These are phyloP conservation scores for Hormiphora californensis DNA, from an alignment of 37 sponge, comb jelly and placozoan genomes.

Conservation along the genomic window DNA sequence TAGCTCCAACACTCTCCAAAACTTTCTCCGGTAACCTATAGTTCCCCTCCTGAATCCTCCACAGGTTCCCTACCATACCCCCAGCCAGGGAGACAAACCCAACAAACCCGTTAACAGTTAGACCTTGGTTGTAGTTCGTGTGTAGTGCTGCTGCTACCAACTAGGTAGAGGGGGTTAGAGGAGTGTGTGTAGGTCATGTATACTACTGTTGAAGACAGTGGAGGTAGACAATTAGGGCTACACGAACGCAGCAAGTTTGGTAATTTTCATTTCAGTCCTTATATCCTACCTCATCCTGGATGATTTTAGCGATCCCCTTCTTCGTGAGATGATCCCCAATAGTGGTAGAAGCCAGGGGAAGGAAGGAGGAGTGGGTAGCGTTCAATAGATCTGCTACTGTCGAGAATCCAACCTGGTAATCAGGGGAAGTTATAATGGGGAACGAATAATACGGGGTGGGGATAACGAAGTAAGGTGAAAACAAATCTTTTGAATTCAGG, in stretches of 20 bases:
- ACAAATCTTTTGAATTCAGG: too few relatives aligned
- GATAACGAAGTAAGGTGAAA: too few relatives aligned
- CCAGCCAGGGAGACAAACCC: neutral
- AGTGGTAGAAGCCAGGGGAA: neutral
- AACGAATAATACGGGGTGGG: neutral
- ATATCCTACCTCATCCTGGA: conserved; percentile 18
- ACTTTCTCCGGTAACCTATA: neutral
- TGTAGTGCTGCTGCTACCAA: neutral
- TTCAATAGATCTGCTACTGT: neutral
- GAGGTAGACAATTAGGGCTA: too few relatives aligned
- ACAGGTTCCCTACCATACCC: neutral
- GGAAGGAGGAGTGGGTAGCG: neutral
- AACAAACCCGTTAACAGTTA: neutral
- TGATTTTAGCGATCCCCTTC: neutral
- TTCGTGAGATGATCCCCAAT: neutral
- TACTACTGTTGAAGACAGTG: too few relatives aligned
- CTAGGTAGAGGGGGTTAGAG: too few relatives aligned
- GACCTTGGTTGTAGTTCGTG: conserved; percentile 37
- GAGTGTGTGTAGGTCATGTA: too few relatives aligned
- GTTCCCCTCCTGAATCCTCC: neutral
- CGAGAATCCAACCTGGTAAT: neutral
- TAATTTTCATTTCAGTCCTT: too few relatives aligned
- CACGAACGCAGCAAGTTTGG: too few relatives aligned
- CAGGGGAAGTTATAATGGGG: neutral
- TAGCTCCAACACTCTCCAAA: too few relatives aligned